Conservation (phyloP, 2,797 vertebrate genomes). For the Champsocephalus gunnari region DNA sequence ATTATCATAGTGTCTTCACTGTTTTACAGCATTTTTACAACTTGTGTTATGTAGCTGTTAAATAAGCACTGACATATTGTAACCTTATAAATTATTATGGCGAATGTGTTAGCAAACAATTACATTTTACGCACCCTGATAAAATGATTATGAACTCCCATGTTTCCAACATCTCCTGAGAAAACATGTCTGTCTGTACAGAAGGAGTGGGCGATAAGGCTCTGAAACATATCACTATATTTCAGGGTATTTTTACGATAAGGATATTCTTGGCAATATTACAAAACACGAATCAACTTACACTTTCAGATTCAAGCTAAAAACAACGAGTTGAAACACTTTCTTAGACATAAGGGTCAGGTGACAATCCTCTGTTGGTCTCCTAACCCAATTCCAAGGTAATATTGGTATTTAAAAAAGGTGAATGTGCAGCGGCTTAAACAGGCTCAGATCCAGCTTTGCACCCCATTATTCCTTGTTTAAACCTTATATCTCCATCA, state of each 20-base stretch:
- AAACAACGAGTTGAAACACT: too few relatives aligned
- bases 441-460: background rate
- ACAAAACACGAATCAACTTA: too few relatives aligned
- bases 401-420: background rate
- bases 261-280: too few relatives aligned
- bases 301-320: too few relatives aligned
- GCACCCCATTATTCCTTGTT: background rate
- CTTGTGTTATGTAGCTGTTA: background rate
- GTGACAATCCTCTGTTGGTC: background rate
- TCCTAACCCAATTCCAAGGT: background rate
- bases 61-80: background rate
- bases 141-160: background rate
- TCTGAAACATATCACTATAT: too few relatives aligned
- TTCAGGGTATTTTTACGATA: too few relatives aligned
- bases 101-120: too few relatives aligned
- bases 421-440: background rate
- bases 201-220: background rate
- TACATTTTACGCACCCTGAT: background rate
- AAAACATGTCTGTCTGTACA: background rate
- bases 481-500: slow-evolving; percentile 16
- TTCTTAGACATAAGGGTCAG: background rate
- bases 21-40: background rate
- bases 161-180: background rate
- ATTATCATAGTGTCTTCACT: background rate
- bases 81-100: background rate